Percentiles rank a stretch among this genome's conserved stretches.
Conservation (phyloP, 2,113 vertebrate species). For the Sarotherodon lohbergeri region DNA sequence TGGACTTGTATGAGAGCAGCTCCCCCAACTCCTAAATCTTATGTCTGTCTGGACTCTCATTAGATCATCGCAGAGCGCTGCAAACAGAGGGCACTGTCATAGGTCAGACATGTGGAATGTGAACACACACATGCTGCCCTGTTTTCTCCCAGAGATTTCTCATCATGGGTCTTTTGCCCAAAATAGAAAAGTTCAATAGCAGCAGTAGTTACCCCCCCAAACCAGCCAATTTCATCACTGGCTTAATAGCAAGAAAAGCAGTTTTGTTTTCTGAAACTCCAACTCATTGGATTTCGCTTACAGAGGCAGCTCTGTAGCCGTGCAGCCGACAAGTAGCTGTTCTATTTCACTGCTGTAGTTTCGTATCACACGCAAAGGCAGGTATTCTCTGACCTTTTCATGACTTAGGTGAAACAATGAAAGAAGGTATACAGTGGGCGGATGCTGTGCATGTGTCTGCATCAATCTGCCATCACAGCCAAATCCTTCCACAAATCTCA, state of each 20-base stretch:
- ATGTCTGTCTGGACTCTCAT: conserved; percentile 78
- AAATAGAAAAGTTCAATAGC: conserved; percentile 83
- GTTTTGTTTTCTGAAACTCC: conserved; percentile 81
- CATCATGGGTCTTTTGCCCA: conserved; percentile 76
- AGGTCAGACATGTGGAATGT: conserved; percentile 90
- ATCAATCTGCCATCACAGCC: conserved; percentile 19
- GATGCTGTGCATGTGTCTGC: background rate
- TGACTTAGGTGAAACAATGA: conserved; percentile 15
- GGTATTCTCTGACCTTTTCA: conserved; percentile 8
- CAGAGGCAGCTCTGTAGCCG: conserved; percentile 26
- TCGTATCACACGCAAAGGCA: background rate
- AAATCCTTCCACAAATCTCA: conserved; percentile 8
- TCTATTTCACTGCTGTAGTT: background rate
- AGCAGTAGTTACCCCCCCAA: conserved; percentile 70
- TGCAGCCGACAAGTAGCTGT: conserved; percentile 23
- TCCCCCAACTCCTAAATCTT: conserved; percentile 73
- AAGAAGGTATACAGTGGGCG: conserved; percentile 1
- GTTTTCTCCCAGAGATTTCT: conserved; percentile 76
- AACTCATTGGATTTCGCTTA: conserved; percentile 62
- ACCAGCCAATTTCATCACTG: conserved; percentile 74
- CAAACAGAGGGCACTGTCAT: conserved; percentile 83
- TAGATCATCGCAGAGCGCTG: conserved; percentile 84
- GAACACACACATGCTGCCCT: conserved; percentile 74
- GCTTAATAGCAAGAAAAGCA: conserved; percentile 83
- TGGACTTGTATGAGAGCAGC: background rate